Percentiles rank a stretch among this genome's conserved stretches.
These are phyloP conservation scores for Chamaetylas fuelleborni DNA, from an alignment of 2,113 vertebrate genomes.

Conservation along the genomic window DNA sequence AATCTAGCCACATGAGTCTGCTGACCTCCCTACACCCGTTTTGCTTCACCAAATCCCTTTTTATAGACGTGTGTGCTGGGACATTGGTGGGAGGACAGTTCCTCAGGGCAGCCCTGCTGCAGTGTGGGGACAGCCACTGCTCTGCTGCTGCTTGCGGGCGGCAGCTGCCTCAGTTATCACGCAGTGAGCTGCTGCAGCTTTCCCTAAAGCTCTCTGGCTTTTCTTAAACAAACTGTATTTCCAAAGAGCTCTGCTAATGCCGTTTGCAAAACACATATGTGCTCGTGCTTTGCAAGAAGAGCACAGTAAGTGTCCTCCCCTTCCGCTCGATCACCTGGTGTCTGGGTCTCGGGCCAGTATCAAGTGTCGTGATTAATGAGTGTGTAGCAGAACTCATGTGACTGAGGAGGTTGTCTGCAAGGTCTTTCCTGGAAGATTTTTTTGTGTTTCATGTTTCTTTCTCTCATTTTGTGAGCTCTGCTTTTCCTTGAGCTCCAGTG, in stretches of 20 bases:
- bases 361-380: background rate
- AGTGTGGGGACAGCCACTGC: background rate
- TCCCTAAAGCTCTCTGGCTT: background rate
- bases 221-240: background rate
- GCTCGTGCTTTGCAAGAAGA: background rate
- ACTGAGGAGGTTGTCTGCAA: background rate
- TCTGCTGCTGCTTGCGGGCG: background rate
- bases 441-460: background rate
- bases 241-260: background rate
- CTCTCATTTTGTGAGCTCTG: background rate
- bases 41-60: background rate
- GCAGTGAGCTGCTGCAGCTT: background rate
- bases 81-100: background rate
- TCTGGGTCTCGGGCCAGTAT: background rate
- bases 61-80: background rate
- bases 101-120: background rate
- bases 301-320: background rate
- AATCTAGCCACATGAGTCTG: constrained; percentile 27
- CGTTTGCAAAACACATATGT: background rate
- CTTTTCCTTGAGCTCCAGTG: background rate
- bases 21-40: constrained; percentile 27
- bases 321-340: background rate
- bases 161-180: background rate
- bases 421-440: background rate
- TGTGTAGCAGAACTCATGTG: background rate